Evolutionary conservation across 2,888 invertebrate genomes (phyloP), one percentile per base, ranked within the genome.

Genomic region (Ichneumoninae sp.): DNA sequence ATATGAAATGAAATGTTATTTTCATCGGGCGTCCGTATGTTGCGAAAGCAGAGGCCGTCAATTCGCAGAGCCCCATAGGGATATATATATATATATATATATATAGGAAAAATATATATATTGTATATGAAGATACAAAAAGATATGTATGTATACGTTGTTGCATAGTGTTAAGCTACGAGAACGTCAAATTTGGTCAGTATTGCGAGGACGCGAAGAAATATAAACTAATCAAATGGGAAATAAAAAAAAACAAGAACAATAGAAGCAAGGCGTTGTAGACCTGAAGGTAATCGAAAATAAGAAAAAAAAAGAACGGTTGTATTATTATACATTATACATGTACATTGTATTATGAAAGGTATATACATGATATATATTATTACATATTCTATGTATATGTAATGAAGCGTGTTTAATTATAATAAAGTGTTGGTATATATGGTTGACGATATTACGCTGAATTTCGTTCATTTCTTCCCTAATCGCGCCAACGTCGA

Each of bases 401-500:
- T 89, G 89, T 91, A 89, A 91, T 88, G 88, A 90, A 91, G 87
- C 87, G 89, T 91, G 90, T 92, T 87, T 88, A 90, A 91, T 90
- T 87, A 83, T 85, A 91, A 92, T 92, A 91, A 92, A 92, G 89
- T 91, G 91, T 91, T 91, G 90, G 89, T 91, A 92, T 91, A 92
- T 88, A 89, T 91, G 91, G 90, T 91, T 91, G 88, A 90, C 83
- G 83, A 88, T 88, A 87, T 68, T 60, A 79, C 36, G 50, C 16
- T 19, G 63, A 40, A 10, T 74, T 47, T 4, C 40, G 5, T 74
- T 50, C 3, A 33, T 60, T 33, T 26, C 4, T 73, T 66, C 19
- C 7, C 16, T 16, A 16, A 47, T 16, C 13, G 16, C 5, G 13
- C 13, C 63, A 26, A 78, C 60, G 57, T 60, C 33, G 30, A 30